These are phyloP conservation scores for Brachypteracias leptosomus DNA, from an alignment of 2,113 vertebrate species.

Conservation along the genomic window DNA sequence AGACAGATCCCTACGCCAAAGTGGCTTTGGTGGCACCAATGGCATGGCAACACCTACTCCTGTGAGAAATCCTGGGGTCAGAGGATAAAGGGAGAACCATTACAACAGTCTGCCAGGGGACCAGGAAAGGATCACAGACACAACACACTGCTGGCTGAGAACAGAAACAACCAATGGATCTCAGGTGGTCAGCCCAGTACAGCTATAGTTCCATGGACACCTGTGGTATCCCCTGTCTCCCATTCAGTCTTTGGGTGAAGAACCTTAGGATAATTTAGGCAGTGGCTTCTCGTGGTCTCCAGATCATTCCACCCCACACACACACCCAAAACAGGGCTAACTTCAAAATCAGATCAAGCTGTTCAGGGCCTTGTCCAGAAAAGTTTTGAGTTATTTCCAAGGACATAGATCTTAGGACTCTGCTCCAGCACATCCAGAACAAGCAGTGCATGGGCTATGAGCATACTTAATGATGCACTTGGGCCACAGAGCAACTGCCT, in stretches of 20 bases:
- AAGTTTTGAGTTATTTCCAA: background rate
- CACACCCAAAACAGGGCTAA: background rate
- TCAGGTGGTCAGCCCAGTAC: background rate
- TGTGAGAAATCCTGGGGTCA: background rate
- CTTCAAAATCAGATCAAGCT: background rate
- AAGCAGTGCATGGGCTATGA: accelerated
- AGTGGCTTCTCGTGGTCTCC: background rate
- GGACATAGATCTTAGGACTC: background rate
- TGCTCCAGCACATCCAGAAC: background rate
- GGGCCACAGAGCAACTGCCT: background rate
- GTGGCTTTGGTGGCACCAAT: background rate
- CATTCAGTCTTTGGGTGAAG: background rate
- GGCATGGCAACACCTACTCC: background rate
- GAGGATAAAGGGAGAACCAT: background rate
- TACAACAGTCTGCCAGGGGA: background rate
- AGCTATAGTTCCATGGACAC: background rate
- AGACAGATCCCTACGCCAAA: background rate
- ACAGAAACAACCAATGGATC: background rate
- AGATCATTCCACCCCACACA: background rate
- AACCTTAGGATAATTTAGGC: background rate
- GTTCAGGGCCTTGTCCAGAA: background rate
- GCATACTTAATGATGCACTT: accelerated
- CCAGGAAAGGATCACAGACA: background rate
- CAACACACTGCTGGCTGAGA: background rate
- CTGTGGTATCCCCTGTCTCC: background rate